Evolutionary conservation across 23 tunicate species (phyloP).

Genomic region (Styela plicata): DNA sequence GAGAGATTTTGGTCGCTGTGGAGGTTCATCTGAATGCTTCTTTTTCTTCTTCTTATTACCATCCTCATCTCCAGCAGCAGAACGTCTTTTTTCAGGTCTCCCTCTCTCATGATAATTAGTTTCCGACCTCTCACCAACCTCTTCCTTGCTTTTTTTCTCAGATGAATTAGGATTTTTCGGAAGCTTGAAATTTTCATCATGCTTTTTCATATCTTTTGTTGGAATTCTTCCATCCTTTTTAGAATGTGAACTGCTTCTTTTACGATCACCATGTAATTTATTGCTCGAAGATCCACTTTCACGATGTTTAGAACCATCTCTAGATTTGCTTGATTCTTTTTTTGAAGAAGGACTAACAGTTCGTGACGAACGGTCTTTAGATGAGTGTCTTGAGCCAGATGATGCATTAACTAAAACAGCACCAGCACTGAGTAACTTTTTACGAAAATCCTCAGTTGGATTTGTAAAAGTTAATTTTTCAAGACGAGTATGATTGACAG

Average conservation of each 20-base stretch:
- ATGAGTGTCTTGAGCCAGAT: neutral
- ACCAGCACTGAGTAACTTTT: conserved; percentile 65
- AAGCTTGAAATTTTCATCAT: conserved; percentile 21
- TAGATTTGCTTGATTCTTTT: conserved; percentile 6
- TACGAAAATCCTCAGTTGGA: conserved; percentile 81
- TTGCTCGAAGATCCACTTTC: conserved; percentile 16
- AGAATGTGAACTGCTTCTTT: neutral
- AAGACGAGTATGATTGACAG: conserved; percentile 81
- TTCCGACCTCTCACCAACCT: neutral
- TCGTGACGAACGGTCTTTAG: conserved; percentile 5
- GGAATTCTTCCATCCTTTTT: conserved; percentile 25
- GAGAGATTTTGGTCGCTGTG: conserved; percentile 10
- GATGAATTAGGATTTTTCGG: conserved; percentile 1
- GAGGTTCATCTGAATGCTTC: neutral
- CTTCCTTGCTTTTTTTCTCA: neutral
- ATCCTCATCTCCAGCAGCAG: neutral
- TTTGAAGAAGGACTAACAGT: neutral
- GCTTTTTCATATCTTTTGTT: conserved; percentile 22
- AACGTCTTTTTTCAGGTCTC: neutral
- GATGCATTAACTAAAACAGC: neutral
- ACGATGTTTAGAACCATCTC: conserved; percentile 12
- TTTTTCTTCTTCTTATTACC: conserved; percentile 26
- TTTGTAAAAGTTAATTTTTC: conserved; percentile 84
- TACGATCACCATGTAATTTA: conserved; percentile 13
- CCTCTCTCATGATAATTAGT: conserved; percentile 13